phyloP scores from a whole-genome alignment of 2,113 vertebrate species.

The Paradoxurus hermaphroditus region DNA sequence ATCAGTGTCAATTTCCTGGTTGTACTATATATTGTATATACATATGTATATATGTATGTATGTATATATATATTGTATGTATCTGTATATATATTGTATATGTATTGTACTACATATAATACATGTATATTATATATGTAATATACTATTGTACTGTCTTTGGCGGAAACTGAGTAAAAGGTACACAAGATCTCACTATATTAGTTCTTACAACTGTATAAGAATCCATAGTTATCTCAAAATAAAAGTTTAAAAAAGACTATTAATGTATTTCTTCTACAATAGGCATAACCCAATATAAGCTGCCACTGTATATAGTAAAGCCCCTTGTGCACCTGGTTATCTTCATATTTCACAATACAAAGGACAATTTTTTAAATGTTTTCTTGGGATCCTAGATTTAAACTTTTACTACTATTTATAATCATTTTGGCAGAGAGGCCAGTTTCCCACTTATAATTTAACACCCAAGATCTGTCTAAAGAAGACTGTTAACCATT shows the following conservation, averaged over 20 bases:
- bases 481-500: neutral
- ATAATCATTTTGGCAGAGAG: neutral
- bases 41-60: too few relatives aligned
- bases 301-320: neutral
- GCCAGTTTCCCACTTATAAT: neutral
- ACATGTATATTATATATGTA: neutral
- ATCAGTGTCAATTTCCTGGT: neutral
- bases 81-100: too few relatives aligned
- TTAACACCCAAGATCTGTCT: neutral
- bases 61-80: too few relatives aligned
- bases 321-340: neutral
- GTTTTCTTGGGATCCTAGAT: neutral
- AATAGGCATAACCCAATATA: neutral
- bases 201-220: constrained; percentile 2
- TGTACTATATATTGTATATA: neutral
- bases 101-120: neutral
- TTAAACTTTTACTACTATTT: neutral
- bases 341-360: neutral
- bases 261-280: neutral
- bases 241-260: neutral
- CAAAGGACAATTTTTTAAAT: neutral
- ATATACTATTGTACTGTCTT: neutral
- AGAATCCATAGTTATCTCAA: neutral
- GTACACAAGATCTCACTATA: neutral
- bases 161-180: neutral